phyloP scores from a whole-genome alignment of 2,113 vertebrate genomes.

The Cranoglanis bouderius region DNA sequence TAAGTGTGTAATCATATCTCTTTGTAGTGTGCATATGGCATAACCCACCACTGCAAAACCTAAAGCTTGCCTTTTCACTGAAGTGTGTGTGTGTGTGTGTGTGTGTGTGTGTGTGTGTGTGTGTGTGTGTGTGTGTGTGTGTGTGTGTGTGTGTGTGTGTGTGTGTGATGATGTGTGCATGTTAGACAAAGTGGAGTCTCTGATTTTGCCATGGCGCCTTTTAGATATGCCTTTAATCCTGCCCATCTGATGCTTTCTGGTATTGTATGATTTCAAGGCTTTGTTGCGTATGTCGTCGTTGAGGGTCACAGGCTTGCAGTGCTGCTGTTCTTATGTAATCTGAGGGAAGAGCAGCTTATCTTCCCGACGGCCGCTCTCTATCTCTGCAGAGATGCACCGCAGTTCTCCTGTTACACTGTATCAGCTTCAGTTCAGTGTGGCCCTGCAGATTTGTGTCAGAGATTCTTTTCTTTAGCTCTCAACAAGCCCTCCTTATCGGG shows the following conservation, averaged over 20 bases:
- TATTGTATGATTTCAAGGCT: conserved; percentile 57
- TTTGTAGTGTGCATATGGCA: conserved; percentile 55
- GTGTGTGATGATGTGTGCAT: conserved; percentile 48
- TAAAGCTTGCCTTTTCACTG: conserved; percentile 34
- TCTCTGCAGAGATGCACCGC: conserved; percentile 60
- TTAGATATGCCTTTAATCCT: conserved; percentile 75
- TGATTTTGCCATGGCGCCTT: conserved; percentile 77
- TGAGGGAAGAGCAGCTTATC: conserved; percentile 59
- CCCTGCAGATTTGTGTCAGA: conserved; percentile 65
- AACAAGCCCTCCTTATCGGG: conserved; percentile 71
- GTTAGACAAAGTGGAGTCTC: conserved; percentile 67
- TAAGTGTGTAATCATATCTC: neutral
- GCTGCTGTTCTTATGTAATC: conserved; percentile 70
- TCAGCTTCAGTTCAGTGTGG: conserved; percentile 72
- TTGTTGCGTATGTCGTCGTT: conserved; percentile 67
- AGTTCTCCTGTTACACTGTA: conserved; percentile 62
- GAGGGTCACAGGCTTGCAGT: conserved; percentile 52
- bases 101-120: conserved; percentile 43
- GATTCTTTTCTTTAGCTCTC: conserved; percentile 76
- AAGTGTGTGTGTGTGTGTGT: conserved; percentile 30
- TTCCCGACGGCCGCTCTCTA: conserved; percentile 58
- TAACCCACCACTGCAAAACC: conserved; percentile 45
- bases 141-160: conserved; percentile 16
- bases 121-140: conserved; percentile 2
- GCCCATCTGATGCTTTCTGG: conserved; percentile 75